Evolutionary conservation across 1,140 invertebrate species (phyloP).

Genomic region (Tenebrio molitor): DNA sequence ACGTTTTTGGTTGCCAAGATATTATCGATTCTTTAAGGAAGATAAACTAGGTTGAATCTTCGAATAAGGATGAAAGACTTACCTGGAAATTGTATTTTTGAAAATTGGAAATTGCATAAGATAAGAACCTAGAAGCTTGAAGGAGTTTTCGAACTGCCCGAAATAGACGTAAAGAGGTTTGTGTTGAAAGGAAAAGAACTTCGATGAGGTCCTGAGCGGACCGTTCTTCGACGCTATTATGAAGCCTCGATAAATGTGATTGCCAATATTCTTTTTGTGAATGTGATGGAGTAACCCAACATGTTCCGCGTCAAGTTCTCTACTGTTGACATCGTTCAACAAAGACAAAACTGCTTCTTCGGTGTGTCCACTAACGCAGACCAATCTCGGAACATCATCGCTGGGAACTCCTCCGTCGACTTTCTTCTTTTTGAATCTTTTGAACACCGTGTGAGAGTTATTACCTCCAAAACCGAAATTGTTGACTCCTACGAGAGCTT

Average conservation of each 20-base stretch:
- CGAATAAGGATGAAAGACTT: too few species aligned
- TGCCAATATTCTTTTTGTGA: slow-evolving; percentile 69
- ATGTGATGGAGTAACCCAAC: slow-evolving; percentile 69
- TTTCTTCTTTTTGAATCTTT: slow-evolving; percentile 70
- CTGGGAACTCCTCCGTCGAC: slow-evolving; percentile 64
- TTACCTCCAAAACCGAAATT: slow-evolving; percentile 77
- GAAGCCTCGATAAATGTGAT: slow-evolving; percentile 73
- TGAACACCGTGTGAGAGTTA: slow-evolving; percentile 78
- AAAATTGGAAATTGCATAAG: slow-evolving; percentile 1
- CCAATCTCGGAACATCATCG: slow-evolving; percentile 74
- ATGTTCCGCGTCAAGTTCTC: slow-evolving; percentile 72
- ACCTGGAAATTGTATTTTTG: neutral
- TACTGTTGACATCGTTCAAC: slow-evolving; percentile 75
- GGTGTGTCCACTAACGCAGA: slow-evolving; percentile 75
- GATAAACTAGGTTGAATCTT: too few species aligned
- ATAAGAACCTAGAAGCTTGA: neutral
- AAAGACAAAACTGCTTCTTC: slow-evolving; percentile 78
- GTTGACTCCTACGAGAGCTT: slow-evolving; percentile 72
- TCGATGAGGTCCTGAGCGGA: neutral
- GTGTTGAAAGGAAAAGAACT: neutral
- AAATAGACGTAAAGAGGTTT: slow-evolving; percentile 13
- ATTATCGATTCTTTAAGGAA: too few species aligned
- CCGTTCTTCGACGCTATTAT: slow-evolving; percentile 64
- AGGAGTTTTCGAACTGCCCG: neutral
- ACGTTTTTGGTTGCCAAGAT: too few species aligned